Evolutionary conservation across 2,797 vertebrate species (phyloP), one percentile per base, ranked within the genome.

Genomic region (Salmo trutta): DNA sequence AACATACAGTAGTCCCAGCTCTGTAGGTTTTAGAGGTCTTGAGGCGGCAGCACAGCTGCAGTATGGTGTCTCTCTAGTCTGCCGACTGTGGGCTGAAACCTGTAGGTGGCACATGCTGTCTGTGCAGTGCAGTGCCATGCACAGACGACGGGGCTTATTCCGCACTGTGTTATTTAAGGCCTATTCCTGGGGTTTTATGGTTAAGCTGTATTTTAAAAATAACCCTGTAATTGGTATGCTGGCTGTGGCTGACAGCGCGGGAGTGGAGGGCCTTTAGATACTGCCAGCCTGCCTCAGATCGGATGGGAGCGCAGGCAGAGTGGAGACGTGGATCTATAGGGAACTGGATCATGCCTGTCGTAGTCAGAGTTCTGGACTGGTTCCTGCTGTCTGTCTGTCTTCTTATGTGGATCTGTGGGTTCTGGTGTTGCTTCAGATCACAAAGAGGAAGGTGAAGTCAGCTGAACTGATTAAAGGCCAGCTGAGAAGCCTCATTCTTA

Each of bases 161-260:
- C 76, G 92, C 85, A 91, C 90, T 88, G 81, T 89, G 90, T 89
- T 85, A 92, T 94, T 93, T 91, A 77, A 85, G 83, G 12, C 80
- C 83, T 92, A 89, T 93, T 92, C 89, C 71, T 12, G 78, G 87
- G 54, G 64, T 84, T 87, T 86, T 83, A 84, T 79, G 86, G 89
- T 89, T 81, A 74, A 85, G 88, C 79, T 59, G 41, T 74, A 71
- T 84, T 89, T 90, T 82, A 92, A 92, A 91, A 91, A 93, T 90
- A 92, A 89, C 79, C 74, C 76, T 71, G 85, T 92, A 92, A 93
- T 92, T 91, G 87, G 85, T 69, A 81, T 36, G 82, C 88, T 29
- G 62, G 82, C 84, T 84, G 79, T 16, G 73, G 80, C 77, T 80
- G 79, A 81, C 83, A 83, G 75, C 77, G 8, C 64, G 17, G 16